Evolutionary conservation across 2,797 vertebrate species (phyloP).

Genomic region (Strix occidentalis): DNA sequence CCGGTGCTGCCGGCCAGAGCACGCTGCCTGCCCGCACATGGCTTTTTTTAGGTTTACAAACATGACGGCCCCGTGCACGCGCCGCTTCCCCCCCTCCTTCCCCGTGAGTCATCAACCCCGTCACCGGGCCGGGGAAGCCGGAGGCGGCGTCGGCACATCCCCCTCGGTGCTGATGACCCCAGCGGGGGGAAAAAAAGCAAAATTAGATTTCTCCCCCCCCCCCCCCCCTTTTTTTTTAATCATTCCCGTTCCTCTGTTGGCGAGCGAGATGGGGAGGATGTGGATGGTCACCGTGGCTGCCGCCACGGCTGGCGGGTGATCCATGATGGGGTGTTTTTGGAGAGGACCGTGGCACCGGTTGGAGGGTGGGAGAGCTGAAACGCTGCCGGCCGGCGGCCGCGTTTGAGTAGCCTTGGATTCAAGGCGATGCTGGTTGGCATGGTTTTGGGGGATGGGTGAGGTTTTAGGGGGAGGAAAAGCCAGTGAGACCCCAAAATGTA

Average conservation of each 20-base stretch:
- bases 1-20: not conserved
- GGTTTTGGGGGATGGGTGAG: not conserved
- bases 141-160: not conserved
- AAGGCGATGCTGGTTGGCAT: rapidly evolving
- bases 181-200: not conserved
- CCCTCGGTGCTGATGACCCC: not conserved
- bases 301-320: rapidly evolving
- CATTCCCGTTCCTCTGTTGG: rapidly evolving
- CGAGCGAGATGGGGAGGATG: not conserved
- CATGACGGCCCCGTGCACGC: constrained; percentile 4
- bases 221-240: not conserved
- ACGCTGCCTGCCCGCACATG: constrained; percentile 56
- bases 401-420: not conserved
- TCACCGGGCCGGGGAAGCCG: constrained; percentile 9
- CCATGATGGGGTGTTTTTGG: not conserved
- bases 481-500: not conserved
- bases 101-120: constrained; percentile 40
- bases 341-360: rapidly evolving
- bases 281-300: rapidly evolving
- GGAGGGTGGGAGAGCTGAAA: not conserved
- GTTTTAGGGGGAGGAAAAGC: not conserved
- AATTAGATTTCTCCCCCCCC: not conserved
- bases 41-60: constrained; percentile 67
- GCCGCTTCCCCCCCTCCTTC: not conserved
- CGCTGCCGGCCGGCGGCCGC: rapidly evolving